Evolutionary conservation across 1,140 invertebrate species (phyloP).

Genomic region (Neocloeon triangulifer): DNA sequence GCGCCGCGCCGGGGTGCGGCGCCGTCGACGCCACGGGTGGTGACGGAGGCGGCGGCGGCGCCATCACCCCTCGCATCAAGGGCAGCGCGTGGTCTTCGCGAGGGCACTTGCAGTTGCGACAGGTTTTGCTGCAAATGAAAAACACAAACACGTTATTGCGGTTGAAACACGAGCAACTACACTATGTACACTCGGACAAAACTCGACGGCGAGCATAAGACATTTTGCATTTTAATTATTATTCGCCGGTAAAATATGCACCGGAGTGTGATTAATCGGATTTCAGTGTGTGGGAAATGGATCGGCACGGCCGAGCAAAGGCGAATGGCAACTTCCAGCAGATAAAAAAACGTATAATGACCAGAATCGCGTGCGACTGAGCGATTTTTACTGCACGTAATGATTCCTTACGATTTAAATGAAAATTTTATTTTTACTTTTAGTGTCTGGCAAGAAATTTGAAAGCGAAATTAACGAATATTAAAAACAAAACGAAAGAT

Average conservation of each 20-base stretch:
- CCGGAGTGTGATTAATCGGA: too few relatives aligned
- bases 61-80: conserved; percentile 9
- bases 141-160: conserved; percentile 9
- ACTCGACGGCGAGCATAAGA: conserved; percentile 11
- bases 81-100: conserved; percentile 30
- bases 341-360: conserved; percentile 4
- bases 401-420: too few relatives aligned
- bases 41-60: conserved; percentile 5
- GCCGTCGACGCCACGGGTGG: conserved; percentile 9
- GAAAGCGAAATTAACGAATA: too few relatives aligned
- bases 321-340: background rate
- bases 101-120: conserved; percentile 43
- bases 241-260: too few relatives aligned
- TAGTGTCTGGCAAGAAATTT: too few relatives aligned
- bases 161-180: conserved; percentile 1
- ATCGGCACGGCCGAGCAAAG: background rate
- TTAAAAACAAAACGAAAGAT: too few relatives aligned
- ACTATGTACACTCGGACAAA: conserved; percentile 8
- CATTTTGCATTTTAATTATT: too few relatives aligned
- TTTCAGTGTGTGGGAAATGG: too few relatives aligned
- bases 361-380: too few relatives aligned
- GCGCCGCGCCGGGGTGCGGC: conserved; percentile 13
- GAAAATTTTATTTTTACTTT: too few relatives aligned
- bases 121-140: conserved; percentile 34
- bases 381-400: too few relatives aligned